phyloP scores from a whole-genome alignment of 2,113 vertebrate genomes.

The Lagenorhynchus albirostris region DNA sequence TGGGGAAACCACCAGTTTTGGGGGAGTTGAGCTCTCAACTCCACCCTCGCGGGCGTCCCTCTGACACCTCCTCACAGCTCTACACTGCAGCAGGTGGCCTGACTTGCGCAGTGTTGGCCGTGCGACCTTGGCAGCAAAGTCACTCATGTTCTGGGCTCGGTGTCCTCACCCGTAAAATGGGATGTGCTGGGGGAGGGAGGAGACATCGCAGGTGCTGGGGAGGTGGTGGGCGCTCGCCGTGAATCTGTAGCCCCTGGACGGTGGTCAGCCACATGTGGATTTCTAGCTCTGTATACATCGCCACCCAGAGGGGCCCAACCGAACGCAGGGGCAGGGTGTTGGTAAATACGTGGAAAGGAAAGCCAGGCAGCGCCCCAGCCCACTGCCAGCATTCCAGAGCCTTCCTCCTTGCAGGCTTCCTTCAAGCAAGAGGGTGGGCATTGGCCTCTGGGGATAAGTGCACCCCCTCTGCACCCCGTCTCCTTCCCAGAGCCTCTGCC shows the following conservation, averaged over 20 bases:
- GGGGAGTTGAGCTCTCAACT: neutral
- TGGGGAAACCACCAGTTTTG: neutral
- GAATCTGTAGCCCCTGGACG: neutral
- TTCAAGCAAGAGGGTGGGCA: neutral
- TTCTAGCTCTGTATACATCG: neutral
- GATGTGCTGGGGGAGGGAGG: too few relatives aligned
- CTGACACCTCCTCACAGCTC: neutral
- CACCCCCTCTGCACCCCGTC: neutral
- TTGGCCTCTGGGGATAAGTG: neutral
- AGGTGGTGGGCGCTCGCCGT: accelerated
- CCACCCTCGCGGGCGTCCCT: neutral
- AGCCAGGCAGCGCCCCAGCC: neutral
- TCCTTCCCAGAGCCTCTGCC: neutral
- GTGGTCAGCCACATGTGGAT: neutral
- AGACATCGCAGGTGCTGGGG: accelerated
- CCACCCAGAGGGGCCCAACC: neutral
- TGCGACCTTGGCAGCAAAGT: neutral
- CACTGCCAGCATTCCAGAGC: neutral
- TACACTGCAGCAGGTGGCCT: neutral
- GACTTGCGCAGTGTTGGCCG: neutral
- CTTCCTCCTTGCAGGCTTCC: neutral
- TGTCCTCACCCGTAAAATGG: neutral
- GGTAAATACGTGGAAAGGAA: neutral
- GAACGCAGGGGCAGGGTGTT: neutral
- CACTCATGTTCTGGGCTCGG: neutral